These are phyloP conservation scores for Oncorhynchus masou DNA, from an alignment of 2,113 vertebrate species.

Conservation along the genomic window DNA sequence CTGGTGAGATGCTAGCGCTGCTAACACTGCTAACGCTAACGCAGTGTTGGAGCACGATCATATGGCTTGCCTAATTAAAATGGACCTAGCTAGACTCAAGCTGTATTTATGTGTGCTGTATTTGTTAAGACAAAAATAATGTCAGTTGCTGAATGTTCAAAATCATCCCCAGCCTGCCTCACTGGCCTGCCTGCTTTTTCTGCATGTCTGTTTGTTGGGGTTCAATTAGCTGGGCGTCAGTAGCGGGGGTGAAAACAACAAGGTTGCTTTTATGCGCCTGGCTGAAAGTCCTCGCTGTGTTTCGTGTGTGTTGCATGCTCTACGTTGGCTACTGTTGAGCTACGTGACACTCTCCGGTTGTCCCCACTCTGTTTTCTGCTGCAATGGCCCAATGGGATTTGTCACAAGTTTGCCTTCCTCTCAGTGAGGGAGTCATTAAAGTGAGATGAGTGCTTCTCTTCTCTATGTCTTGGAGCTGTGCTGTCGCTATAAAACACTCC, in stretches of 20 bases:
- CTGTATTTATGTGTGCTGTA: conserved; percentile 63
- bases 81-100: conserved; percentile 52
- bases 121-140: conserved; percentile 60
- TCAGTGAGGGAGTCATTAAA: conserved; percentile 56
- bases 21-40: conserved; percentile 24
- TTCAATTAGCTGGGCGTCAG: conserved; percentile 63
- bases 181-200: neutral
- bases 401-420: conserved; percentile 50
- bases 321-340: conserved; percentile 31
- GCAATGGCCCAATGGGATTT: conserved; percentile 42
- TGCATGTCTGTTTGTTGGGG: conserved; percentile 38
- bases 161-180: conserved; percentile 47
- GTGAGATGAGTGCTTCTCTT: conserved; percentile 35
- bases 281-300: conserved; percentile 47
- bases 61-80: conserved; percentile 68
- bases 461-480: conserved; percentile 10
- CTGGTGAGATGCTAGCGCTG: conserved; percentile 35
- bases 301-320: conserved; percentile 60
- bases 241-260: conserved; percentile 45
- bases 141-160: conserved; percentile 54
- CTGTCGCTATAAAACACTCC: too few species aligned
- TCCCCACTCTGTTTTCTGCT: conserved; percentile 12
- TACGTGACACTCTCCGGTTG: conserved; percentile 20
- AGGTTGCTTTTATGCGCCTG: conserved; percentile 50
- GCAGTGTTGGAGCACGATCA: conserved; percentile 48